Evolutionary conservation across 2,888 invertebrate genomes (phyloP), one percentile per base, ranked within the genome.

Genomic region (Scaptomyza reducta): DNA sequence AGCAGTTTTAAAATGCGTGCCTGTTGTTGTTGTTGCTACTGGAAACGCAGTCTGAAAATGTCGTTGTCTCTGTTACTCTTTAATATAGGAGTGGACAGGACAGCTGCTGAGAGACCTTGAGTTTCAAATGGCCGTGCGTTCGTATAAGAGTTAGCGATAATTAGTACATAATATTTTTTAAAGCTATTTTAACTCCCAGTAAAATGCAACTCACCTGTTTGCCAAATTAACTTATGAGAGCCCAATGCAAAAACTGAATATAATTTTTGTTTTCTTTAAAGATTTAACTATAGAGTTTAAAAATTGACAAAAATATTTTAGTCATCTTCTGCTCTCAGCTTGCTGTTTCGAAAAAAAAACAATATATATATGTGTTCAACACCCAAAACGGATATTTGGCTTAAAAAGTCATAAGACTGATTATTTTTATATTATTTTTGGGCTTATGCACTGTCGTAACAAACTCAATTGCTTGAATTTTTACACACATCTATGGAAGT

Each of bases 401-500:
- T 65, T 73, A 60, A 51, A 69, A 53, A 56, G 59, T 55, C 35
- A 29, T 35, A 42, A 63, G 72, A 72, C 72, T 59, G 22, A n/a
- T n/a, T n/a, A n/a, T n/a, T n/a, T n/a, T n/a, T n/a, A n/a, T n/a
- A n/a, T n/a, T n/a, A n/a, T 55, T 62, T 62, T 75, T 44, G 46
- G 45, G 44, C 63, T 77, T 67, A 77, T 59, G 73, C 64, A 78
- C 65, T 70, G 58, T 41, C 53, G 46, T 41, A 71, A 62, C 56
- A 70, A 74, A 75, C 56, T 74, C 66, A 68, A 87, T 83, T 77
- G 78, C 50, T 70, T 74, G 74, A 89, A 81, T 77, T 89, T 89
- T 89, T 85, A 87, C 87, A 87, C 66, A 65, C 65, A 69, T 69
- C 42, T 59, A 55, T 18, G 31, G 31, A 6, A 64, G 64, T 89